phyloP scores from a whole-genome alignment of 2,888 invertebrate genomes.

The Tetanocera ferruginea region DNA sequence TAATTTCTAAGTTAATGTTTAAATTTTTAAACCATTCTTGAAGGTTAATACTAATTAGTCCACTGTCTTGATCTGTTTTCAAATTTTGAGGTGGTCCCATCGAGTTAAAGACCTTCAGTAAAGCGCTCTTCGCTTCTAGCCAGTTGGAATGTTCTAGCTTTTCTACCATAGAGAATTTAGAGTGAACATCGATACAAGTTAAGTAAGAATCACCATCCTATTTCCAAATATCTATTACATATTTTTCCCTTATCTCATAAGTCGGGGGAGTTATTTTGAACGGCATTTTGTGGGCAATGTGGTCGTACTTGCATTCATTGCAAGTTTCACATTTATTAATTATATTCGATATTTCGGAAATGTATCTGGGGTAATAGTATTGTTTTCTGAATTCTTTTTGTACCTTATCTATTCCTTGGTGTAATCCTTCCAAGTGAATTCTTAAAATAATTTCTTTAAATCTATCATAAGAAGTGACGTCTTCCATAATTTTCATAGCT shows the following conservation, averaged over 20 bases:
- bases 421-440: no score
- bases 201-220: conserved; percentile 41
- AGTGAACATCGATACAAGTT: conserved; percentile 43
- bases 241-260: conserved; percentile 38
- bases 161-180: conserved; percentile 43
- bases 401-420: no score
- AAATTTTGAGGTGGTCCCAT: conserved; percentile 35
- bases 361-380: conserved; percentile 41
- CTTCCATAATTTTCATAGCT: no score
- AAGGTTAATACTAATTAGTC: conserved; percentile 30
- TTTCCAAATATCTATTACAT: conserved; percentile 43
- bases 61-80: conserved; percentile 38
- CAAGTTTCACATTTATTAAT: conserved; percentile 44
- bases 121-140: conserved; percentile 36
- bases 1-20: conserved; percentile 34
- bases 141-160: conserved; percentile 34
- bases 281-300: conserved; percentile 40
- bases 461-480: no score
- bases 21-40: conserved; percentile 30
- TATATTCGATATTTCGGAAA: conserved; percentile 41
- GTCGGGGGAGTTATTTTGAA: conserved; percentile 43
- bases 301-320: conserved; percentile 43
- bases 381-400: conserved; percentile 34
- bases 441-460: no score
- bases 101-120: conserved; percentile 38